Percentiles rank a stretch among this genome's conserved stretches.
phyloP scores from a whole-genome alignment of 2,888 invertebrate genomes.

The Himalopsyche anomala region DNA sequence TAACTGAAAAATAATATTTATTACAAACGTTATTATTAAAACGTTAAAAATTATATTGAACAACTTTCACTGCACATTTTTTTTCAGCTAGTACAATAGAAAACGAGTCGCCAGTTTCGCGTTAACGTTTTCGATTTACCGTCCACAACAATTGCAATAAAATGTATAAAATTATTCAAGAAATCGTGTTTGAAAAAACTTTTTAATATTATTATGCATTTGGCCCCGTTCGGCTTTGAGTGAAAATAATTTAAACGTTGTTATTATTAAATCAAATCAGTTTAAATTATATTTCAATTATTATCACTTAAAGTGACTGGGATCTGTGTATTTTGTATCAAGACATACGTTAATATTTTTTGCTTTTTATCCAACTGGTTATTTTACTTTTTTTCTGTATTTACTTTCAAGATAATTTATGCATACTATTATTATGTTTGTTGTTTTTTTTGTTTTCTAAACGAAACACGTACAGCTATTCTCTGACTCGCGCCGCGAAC shows the following conservation, averaged over 20 bases:
- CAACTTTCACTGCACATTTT: slow-evolving; percentile 22
- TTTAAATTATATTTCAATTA: no score
- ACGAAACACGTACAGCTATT: neutral
- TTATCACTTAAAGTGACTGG: no score
- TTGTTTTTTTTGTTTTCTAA: slow-evolving; percentile 21
- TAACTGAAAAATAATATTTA: neutral
- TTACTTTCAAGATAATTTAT: slow-evolving; percentile 24
- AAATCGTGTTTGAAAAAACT: no score
- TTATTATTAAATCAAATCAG: no score
- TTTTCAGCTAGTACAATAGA: slow-evolving; percentile 8
- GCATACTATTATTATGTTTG: slow-evolving; percentile 12
- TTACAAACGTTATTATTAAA: neutral
- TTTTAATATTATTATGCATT: no score
- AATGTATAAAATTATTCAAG: neutral
- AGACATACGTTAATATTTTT: slow-evolving; percentile 9
- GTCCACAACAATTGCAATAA: slow-evolving; percentile 11
- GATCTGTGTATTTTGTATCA: neutral
- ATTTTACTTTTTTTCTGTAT: neutral
- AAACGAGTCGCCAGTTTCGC: slow-evolving; percentile 4
- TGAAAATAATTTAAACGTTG: no score
- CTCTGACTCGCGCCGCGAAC: neutral
- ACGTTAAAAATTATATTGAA: neutral
- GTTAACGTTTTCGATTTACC: neutral
- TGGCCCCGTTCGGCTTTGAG: no score
- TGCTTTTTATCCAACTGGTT: neutral